These are phyloP conservation scores for Troides helena DNA, from an alignment of 2,888 invertebrate genomes.

Conservation along the genomic window DNA sequence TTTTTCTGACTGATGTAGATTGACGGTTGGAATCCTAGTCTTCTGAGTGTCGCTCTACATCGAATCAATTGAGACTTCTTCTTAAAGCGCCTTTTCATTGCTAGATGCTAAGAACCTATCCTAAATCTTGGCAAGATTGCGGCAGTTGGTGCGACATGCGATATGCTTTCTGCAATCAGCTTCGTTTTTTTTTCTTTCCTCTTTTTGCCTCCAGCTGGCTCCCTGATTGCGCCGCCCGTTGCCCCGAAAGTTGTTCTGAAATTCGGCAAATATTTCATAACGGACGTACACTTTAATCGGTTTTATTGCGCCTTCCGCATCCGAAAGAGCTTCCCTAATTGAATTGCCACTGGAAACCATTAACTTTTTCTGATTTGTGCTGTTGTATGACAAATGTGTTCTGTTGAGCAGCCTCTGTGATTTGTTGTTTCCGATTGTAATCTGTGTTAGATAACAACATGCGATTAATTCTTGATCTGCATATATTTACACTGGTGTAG, in stretches of 20 bases:
- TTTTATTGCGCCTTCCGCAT: constrained; percentile 20
- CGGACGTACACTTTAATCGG: constrained; percentile 12
- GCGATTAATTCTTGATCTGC: not conserved
- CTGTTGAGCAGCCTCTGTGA: constrained; percentile 5
- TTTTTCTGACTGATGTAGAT: no score
- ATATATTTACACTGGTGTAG: not conserved
- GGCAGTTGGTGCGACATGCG: not conserved
- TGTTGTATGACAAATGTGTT: constrained; percentile 23
- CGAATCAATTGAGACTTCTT: no score
- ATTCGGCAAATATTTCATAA: constrained; percentile 25
- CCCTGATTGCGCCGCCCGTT: constrained; percentile 17
- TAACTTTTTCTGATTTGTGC: constrained; percentile 9
- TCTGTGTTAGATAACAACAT: not conserved
- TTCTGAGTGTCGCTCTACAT: no score
- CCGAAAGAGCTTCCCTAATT: constrained; percentile 15
- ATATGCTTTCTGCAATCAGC: constrained; percentile 3
- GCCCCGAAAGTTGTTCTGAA: constrained; percentile 2
- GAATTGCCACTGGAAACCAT: constrained; percentile 23
- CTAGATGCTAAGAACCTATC: no score
- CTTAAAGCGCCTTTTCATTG: no score
- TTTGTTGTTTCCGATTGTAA: constrained; percentile 15
- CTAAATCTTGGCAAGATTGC: constrained; percentile 1
- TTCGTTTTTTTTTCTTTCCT: constrained; percentile 2
- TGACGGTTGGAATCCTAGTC: no score
- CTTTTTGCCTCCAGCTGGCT: constrained; percentile 5